phyloP scores from a whole-genome alignment of 2,113 vertebrate genomes.

The Neolamprologus cancellatus region DNA sequence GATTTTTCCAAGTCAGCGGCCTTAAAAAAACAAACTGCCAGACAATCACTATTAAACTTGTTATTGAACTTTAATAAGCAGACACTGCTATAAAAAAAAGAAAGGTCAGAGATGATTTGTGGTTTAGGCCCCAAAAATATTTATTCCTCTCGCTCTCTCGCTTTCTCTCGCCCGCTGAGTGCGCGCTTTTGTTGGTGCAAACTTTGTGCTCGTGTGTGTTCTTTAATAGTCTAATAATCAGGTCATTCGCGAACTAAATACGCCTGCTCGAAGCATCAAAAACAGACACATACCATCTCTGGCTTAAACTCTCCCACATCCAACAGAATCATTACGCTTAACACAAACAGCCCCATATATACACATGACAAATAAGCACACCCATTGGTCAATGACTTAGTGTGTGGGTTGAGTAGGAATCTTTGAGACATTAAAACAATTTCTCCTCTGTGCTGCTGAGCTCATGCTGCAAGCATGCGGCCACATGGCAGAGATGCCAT shows the following conservation, averaged over 20 bases:
- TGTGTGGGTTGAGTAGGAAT: constrained; percentile 58
- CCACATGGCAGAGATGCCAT: constrained; percentile 51
- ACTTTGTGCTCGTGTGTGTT: neutral
- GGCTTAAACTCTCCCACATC: constrained; percentile 5
- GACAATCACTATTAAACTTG: constrained; percentile 18
- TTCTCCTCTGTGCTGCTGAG: constrained; percentile 63
- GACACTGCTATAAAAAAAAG: neutral
- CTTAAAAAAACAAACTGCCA: neutral
- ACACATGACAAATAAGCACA: constrained; percentile 28
- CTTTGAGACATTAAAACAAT: constrained; percentile 65
- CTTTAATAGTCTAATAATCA: constrained; percentile 6
- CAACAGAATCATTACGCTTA: constrained; percentile 18
- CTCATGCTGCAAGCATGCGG: constrained; percentile 59
- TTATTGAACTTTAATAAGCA: constrained; percentile 10
- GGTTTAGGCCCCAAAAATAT: neutral
- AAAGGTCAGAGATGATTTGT: neutral
- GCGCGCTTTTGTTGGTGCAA: neutral
- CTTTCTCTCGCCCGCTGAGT: neutral
- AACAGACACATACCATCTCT: constrained; percentile 1
- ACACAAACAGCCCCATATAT: constrained; percentile 19
- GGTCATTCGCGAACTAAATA: constrained; percentile 5
- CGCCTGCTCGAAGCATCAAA: neutral
- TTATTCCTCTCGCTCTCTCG: neutral
- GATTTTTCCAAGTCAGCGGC: constrained; percentile 18
- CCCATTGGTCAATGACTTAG: constrained; percentile 24